phyloP scores from a whole-genome alignment of 2,888 invertebrate genomes.

The Gari tellinella region DNA sequence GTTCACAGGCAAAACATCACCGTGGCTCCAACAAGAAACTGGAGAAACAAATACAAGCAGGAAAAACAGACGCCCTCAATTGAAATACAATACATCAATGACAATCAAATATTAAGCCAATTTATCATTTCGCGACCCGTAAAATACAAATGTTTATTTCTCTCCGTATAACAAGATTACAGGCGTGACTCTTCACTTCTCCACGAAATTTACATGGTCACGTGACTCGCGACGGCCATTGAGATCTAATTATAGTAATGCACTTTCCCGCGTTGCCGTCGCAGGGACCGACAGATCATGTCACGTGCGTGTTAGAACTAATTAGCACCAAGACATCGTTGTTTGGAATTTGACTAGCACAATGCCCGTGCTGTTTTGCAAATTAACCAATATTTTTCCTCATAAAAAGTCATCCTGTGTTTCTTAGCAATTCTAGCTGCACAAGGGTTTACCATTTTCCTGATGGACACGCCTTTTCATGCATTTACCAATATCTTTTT shows the following conservation, averaged over 20 bases:
- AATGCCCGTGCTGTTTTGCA: too few species aligned
- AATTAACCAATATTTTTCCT: too few species aligned
- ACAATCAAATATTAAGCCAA: constrained; percentile 19
- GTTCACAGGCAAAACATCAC: too few species aligned
- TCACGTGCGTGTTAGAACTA: constrained; percentile 10
- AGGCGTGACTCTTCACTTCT: constrained; percentile 37
- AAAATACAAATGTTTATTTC: constrained; percentile 43
- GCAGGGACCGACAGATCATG: constrained; percentile 14
- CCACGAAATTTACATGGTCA: constrained; percentile 29
- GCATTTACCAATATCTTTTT: too few species aligned
- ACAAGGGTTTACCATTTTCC: too few species aligned
- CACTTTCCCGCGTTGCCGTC: constrained; percentile 43
- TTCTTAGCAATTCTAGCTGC: too few species aligned
- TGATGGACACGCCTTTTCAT: too few species aligned
- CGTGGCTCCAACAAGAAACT: too few species aligned
- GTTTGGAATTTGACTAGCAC: too few species aligned
- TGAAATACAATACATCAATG: constrained; percentile 20
- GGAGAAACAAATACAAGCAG: too few species aligned
- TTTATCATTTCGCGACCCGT: constrained; percentile 17
- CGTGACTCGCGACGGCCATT: constrained; percentile 27
- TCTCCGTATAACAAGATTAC: constrained; percentile 20
- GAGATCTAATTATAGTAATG: constrained; percentile 56
- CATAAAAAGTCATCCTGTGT: too few species aligned
- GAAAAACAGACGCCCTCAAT: neutral
- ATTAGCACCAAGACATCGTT: constrained; percentile 3